Evolutionary conservation across 2,888 invertebrate genomes (phyloP).

Genomic region (Apamea epomidion): DNA sequence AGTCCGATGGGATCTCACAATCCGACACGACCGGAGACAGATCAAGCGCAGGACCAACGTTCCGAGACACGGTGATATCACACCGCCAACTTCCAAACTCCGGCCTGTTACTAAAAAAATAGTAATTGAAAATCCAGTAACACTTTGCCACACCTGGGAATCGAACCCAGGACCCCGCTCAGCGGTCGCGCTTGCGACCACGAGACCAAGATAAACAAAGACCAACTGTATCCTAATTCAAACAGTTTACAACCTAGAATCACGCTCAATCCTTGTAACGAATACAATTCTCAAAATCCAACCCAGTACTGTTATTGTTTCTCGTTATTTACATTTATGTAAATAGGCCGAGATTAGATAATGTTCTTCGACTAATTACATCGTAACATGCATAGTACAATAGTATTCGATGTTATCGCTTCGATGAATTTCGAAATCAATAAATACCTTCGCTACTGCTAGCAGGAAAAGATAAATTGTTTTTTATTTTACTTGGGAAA

Average conservation of each 20-base stretch:
- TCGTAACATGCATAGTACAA: constrained; percentile 62
- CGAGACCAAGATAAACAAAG: neutral
- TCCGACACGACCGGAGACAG: neutral
- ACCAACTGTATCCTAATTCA: neutral
- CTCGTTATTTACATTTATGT: constrained; percentile 64
- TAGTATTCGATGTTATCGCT: constrained; percentile 65
- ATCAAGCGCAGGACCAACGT: neutral
- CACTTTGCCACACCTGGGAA: neutral
- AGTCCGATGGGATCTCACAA: neutral
- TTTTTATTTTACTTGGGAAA: constrained; percentile 58
- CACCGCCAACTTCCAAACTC: neutral
- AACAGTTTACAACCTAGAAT: constrained; percentile 15
- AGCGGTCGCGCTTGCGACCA: neutral
- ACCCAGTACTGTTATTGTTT: constrained; percentile 51
- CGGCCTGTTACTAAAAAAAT: neutral
- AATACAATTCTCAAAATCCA: constrained; percentile 59
- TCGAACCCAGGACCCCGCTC: neutral
- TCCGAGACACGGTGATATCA: neutral
- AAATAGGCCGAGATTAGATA: constrained; percentile 70
- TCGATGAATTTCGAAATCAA: constrained; percentile 71
- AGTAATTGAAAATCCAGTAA: neutral
- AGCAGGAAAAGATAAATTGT: constrained; percentile 68
- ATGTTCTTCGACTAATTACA: constrained; percentile 63
- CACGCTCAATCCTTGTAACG: constrained; percentile 33
- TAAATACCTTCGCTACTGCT: constrained; percentile 65